Evolutionary conservation across 2,888 invertebrate species (phyloP), one percentile per base, ranked within the genome.

Genomic region (Neoascia interrupta): DNA sequence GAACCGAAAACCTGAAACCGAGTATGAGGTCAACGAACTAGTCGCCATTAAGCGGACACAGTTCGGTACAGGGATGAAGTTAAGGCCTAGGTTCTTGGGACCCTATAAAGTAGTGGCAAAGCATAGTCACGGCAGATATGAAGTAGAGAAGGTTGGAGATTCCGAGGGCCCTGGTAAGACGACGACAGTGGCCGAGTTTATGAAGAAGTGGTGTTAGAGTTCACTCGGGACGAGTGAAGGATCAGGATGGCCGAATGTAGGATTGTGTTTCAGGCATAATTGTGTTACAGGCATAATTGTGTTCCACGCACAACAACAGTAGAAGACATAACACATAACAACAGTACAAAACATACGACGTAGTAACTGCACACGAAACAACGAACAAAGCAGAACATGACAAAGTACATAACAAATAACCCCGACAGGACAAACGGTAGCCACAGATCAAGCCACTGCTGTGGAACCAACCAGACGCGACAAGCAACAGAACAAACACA

Each of bases 1-100:
- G 11, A 5, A 2, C 1, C 45, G 56, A 23, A 16, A 21, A 19
- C 16, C 36, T 1, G 68, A 56, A 18, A 15, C 10, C 1, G n/a
- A 28, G 5, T 56, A 68, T 34, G 15, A 37, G 1, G 10, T 37
- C n/a, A 56, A 70, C 19, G 66, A 79, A 8, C 13, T 80, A n/a
- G 68, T 61, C 13, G 72, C 73, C 19, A 68, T 73, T 23, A 60
- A 68, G 28, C 39, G 80, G 2, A 79, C 70, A 1, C 79, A 79
- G 23, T 72, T 72, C 37, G 72, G 70, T 11, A 2, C 60, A 0
- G 66, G 54, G 0, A 19, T 79, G 21, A 79, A 79, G 21, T 19
- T 69, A 11, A 37, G 47, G 34, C 37, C 63, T 2, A 70, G 53
- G 23, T 64, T 49, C 45, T 45, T 72, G 1, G 79, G 66, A 16